Conservation (phyloP, 2,113 vertebrate species). For the Pituophis catenifer region DNA sequence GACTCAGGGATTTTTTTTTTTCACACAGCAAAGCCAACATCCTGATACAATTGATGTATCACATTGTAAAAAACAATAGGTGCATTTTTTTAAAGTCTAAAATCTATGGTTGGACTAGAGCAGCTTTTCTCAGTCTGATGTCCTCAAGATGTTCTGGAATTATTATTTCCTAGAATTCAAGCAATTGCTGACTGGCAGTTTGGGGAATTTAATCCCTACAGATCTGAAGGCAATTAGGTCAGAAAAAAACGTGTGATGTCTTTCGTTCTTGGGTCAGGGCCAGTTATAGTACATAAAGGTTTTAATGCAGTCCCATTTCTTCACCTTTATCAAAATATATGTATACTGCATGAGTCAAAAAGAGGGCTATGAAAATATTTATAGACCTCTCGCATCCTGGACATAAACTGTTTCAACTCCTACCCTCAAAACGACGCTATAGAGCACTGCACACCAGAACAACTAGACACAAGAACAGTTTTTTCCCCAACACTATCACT, state of each 20-base stretch:
- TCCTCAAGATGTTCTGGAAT: neutral
- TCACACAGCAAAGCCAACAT: neutral
- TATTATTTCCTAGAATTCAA: neutral
- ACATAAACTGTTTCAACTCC: too few relatives aligned
- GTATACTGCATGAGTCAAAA: too few relatives aligned
- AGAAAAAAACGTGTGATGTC: neutral
- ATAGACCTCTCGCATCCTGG: too few relatives aligned
- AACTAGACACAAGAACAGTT: too few relatives aligned
- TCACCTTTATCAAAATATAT: neutral
- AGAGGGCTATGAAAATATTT: too few relatives aligned
- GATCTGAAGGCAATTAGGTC: neutral
- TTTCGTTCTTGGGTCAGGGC: neutral
- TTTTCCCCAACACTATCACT: too few relatives aligned
- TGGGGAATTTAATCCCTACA: neutral
- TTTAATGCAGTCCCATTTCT: neutral
- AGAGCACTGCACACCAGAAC: too few relatives aligned
- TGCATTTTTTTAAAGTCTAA: neutral
- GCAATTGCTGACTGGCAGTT: neutral
- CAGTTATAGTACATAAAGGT: neutral
- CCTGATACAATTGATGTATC: slow-evolving; percentile 27
- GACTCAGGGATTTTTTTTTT: slow-evolving; percentile 15
- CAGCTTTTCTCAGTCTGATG: neutral
- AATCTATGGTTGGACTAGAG: neutral
- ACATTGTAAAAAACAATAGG: neutral
- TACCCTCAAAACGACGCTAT: too few relatives aligned